Evolutionary conservation across 2,888 invertebrate species (phyloP), one percentile per base, ranked within the genome.

Genomic region (Rhagonycha lutea): DNA sequence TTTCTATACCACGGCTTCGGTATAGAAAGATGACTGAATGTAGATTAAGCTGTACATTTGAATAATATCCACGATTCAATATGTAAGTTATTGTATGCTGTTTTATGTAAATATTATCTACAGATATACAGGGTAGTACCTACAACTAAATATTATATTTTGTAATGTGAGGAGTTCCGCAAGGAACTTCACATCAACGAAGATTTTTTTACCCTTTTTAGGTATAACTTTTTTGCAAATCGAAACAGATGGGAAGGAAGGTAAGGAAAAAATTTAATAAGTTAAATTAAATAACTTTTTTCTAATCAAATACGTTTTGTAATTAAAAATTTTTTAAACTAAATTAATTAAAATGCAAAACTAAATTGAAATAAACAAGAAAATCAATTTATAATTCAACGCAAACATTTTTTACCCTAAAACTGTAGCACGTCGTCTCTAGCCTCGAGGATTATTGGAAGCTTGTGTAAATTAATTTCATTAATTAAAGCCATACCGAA

Each of bases 391-490:
- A 61, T 69, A 69, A 61, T 69, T 69, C 69, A 61, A 61, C 69
- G 61, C 69, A 69, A 60, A 24, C 69, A 69, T 69, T 28, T 60
- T 18, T 60, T 69, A 47, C 18, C 47, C 47, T 24, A 18, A 73
- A 69, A 24, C 14, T 71, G 72, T 70, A 69, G 70, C 73, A 68
- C 73, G 47, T 78, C 78, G 70, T 73, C 76, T 76, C 76, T 79
- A 72, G 81, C 81, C 82, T 78, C 74, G 74, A 79, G 81, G 80
- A 79, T 80, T 83, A 83, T 82, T 80, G 83, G 83, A 83, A 83
- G 82, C 82, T 83, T 80, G 81, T 79, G 82, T 81, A 83, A 83
- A 83, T 83, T 83, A 83, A 83, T 83, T 83, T 82, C 80, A 83
- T 83, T 83, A 83, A 83, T 83, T 83, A 82, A 83, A 82, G 81